Base-by-base conservation (phyloP, 2,888 invertebrate genomes). In the Luperina testacea region DNA sequence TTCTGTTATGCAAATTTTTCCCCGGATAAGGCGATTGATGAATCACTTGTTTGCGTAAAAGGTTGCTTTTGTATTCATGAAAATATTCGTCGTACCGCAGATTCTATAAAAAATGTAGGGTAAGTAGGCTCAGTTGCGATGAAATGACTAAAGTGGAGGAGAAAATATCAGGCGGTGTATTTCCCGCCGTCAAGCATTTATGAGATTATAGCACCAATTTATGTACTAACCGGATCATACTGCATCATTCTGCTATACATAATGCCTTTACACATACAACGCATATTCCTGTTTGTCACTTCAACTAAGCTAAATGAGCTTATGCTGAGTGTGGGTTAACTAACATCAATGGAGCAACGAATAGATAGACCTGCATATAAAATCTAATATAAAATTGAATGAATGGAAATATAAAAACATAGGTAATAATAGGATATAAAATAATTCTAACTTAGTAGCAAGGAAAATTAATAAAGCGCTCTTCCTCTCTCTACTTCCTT, bases 1-100 rank as follows among this genome's bases (percentile, higher is more conserved):
- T 61, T 63, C 75, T 72, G 63, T 79, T 87, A 77, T 87, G 87
- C n/a, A 83, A 83, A 83, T 86, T 64, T 17, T 72, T 65, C 63
- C 51, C 48, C 2, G 32, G 64, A 83, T 76, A 68, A 72, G 45
- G 63, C 32, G 17, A 77, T 61, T 67, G 78, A 74, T 75, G 51
- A 65, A 83, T 72, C 61, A 38, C 5, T n/a, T 51, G 20, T 45
- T 63, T 69, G n/a, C 27, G 8, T 72, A 45, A 79, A 79, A 84
- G 27, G 57, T 63, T 59, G 48, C 20, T 83, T 64, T 42, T 53
- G 61, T 67, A 42, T 57, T 59, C 8, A 48, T 59, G 20, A 59
- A 32, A 77, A 69, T 38, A 64, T 45, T 53, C 27, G 27, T 27
- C 15, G 15, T 24, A 11, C 17, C 42, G 2, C 48, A 51, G 38